Conservation (phyloP, 2,797 vertebrate species). For the Liparis tanakae region DNA sequence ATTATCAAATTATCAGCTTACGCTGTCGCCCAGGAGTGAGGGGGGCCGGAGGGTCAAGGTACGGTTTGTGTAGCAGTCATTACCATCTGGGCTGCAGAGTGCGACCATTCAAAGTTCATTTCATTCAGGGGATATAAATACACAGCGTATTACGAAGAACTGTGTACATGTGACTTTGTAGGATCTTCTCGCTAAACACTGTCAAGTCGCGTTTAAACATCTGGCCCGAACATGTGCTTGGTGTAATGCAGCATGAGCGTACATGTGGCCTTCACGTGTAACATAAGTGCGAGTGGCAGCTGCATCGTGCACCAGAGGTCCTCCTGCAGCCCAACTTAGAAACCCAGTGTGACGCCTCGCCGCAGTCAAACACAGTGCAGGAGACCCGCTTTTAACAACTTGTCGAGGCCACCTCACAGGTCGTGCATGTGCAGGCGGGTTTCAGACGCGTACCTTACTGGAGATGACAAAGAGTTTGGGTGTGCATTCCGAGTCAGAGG, state of each 20-base stretch:
- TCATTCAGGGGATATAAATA: slow-evolving; percentile 18
- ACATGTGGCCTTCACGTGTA: slow-evolving; percentile 24
- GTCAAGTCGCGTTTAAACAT: slow-evolving; percentile 22
- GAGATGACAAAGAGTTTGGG: slow-evolving; percentile 92
- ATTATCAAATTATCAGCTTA: slow-evolving; percentile 59
- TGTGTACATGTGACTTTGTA: not conserved
- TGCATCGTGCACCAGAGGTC: slow-evolving; percentile 14
- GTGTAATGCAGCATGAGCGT: slow-evolving; percentile 23
- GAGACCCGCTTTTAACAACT: slow-evolving; percentile 40
- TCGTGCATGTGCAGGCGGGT: slow-evolving; percentile 5
- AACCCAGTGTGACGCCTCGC: slow-evolving; percentile 55
- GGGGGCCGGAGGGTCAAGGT: slow-evolving; percentile 32
- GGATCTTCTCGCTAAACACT: not conserved
- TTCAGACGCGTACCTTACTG: slow-evolving; percentile 85
- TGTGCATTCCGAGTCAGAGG: slow-evolving; percentile 88
- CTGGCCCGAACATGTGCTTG: slow-evolving; percentile 18
- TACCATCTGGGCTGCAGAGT: slow-evolving; percentile 25
- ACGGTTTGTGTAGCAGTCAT: slow-evolving; percentile 17
- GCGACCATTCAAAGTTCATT: slow-evolving; percentile 12
- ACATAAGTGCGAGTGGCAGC: slow-evolving; percentile 51
- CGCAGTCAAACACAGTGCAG: slow-evolving; percentile 42
- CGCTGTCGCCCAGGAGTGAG: slow-evolving; percentile 28
- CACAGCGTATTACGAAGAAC: not conserved
- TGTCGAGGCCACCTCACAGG: slow-evolving; percentile 22
- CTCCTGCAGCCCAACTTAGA: slow-evolving; percentile 20